Percentiles rank a stretch among this genome's conserved stretches.
These are phyloP conservation scores for Merodon equestris DNA, from an alignment of 2,888 invertebrate genomes.

Conservation along the genomic window DNA sequence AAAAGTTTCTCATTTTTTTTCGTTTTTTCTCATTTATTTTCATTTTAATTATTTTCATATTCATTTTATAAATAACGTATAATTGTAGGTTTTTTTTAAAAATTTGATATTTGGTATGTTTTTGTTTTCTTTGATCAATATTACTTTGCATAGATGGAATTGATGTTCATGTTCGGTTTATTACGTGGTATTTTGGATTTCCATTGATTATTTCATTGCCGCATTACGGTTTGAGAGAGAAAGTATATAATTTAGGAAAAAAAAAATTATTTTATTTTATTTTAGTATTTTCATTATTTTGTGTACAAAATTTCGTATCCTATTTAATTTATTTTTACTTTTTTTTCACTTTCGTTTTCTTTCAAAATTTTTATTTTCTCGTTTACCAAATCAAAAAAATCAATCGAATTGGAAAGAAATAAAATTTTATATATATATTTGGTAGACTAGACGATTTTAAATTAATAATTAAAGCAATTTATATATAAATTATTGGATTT, in stretches of 20 bases:
- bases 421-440: conserved; percentile 40
- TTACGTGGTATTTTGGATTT: conserved; percentile 19
- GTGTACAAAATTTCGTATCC: conserved; percentile 64
- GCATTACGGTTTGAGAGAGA: conserved; percentile 61
- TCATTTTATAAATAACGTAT: conserved; percentile 64
- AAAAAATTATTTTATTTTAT: conserved; percentile 38
- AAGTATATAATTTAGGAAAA: conserved; percentile 43
- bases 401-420: conserved; percentile 17
- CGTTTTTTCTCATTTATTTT: conserved; percentile 23
- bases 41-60: conserved; percentile 25
- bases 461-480: conserved; percentile 33
- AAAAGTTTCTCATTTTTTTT: conserved; percentile 55
- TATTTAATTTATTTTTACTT: conserved; percentile 38
- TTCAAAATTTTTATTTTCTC: conserved; percentile 21
- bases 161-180: conserved; percentile 32
- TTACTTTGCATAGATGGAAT: conserved; percentile 66
- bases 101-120: conserved; percentile 68
- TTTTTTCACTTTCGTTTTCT: background rate
- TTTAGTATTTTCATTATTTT: conserved; percentile 16
- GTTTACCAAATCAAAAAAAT: conserved; percentile 37
- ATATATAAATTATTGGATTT: conserved; percentile 7
- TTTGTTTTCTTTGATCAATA: conserved; percentile 42
- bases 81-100: conserved; percentile 59
- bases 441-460: conserved; percentile 65
- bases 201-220: conserved; percentile 23